These are phyloP conservation scores for Eclectus roratus DNA, from an alignment of 2,113 vertebrate genomes.

Conservation along the genomic window DNA sequence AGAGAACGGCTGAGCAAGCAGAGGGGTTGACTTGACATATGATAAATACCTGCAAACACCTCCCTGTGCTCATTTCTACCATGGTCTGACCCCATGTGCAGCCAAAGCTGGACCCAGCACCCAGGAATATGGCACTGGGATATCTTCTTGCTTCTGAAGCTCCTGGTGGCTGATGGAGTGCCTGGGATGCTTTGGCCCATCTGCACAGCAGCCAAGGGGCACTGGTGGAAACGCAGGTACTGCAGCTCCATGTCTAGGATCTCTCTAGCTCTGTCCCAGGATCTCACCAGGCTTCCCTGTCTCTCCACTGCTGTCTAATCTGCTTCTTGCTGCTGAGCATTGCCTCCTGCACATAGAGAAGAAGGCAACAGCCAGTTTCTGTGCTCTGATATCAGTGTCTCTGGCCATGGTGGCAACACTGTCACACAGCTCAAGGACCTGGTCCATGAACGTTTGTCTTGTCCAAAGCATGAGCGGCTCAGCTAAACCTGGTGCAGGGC, in stretches of 20 bases:
- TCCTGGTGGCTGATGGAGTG: not conserved
- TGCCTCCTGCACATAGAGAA: fast-evolving
- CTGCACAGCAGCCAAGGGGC: not conserved
- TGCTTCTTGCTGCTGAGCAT: not conserved
- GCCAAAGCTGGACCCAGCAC: not conserved
- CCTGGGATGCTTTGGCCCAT: not conserved
- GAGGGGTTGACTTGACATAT: not conserved
- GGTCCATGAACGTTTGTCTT: fast-evolving
- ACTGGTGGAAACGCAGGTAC: not conserved
- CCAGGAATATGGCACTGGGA: not conserved
- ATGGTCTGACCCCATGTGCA: fast-evolving
- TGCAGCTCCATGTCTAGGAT: not conserved
- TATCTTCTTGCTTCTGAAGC: not conserved
- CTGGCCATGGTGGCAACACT: not conserved
- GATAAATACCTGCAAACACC: not conserved
- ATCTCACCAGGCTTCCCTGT: not conserved
- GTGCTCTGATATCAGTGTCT: not conserved
- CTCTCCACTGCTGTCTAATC: not conserved
- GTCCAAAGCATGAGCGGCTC: not conserved
- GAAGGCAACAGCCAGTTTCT: not conserved
- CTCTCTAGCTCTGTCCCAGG: not conserved
- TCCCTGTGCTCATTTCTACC: not conserved
- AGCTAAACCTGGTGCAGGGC: not conserved
- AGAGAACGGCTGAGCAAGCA: not conserved
- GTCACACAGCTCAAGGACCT: not conserved